Base-by-base conservation (phyloP, 1,140 invertebrate genomes). In the Drosophila ohnishii region DNA sequence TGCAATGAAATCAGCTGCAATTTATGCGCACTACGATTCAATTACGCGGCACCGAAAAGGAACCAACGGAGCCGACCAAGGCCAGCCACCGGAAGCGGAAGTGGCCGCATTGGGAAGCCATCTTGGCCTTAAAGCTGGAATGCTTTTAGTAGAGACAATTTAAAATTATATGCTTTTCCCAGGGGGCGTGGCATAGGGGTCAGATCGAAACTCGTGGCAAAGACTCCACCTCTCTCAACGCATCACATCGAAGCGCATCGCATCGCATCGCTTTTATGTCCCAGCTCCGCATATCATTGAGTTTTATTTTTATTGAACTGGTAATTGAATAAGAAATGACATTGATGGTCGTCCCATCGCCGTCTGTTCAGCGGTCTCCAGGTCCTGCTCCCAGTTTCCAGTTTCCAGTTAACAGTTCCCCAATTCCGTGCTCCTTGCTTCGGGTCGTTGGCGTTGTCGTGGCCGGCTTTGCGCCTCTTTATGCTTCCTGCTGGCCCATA, bases 271-370 rank as follows among this genome's bases (percentile, higher is more conserved):
- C 66, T 80, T 84, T 80, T 84, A 84, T 84, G 76, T 62, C 47
- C 50, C 72, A 57, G 53, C 64, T 22, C 56, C 72, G 80, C 80
- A 85, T 85, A 75, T 80, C 82, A 78, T 85, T 85, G 81, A 80
- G 75, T 78, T 85, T 85, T 85, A 85, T 85, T 85, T 85, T 85
- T 85, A 85, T 85, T 85, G 82, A 85, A 81, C 78, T 71, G 78
- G 81, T 85, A 85, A 85, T 85, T 85, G 82, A 85, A 85, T 85
- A 85, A 85, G 82, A 78, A 85, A 85, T 81, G 78, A 81, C 78
- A 70, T 78, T 80, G 81, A 84, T 77, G 81, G 76, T 69, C 80
- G 59, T 71, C 42, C 44, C 62, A 63, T 44, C 58, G 35, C 39
- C 45, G 44, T 48, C 59, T 40, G 40, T n/a, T 39, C 57, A 45